phyloP scores from a whole-genome alignment of 2,888 invertebrate genomes.

The Ormyrus thymus region DNA sequence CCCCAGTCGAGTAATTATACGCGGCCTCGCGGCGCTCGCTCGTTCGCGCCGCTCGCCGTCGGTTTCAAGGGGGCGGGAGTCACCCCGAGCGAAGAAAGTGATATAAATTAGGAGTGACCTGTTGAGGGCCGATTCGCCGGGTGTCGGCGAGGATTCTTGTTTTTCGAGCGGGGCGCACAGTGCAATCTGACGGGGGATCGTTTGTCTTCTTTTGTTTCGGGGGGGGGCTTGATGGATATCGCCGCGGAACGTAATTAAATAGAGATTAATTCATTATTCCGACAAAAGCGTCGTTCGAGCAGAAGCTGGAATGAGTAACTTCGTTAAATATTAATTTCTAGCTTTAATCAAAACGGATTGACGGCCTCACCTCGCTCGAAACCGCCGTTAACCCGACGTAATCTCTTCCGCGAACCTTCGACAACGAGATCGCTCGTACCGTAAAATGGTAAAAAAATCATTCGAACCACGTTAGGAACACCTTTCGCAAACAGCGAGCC shows the following conservation, averaged over 20 bases:
- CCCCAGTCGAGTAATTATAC: slow-evolving; percentile 18
- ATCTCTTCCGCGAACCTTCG: no score
- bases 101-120: slow-evolving; percentile 51
- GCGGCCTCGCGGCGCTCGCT: slow-evolving; percentile 10
- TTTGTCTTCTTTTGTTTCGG: slow-evolving; percentile 52
- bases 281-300: slow-evolving; percentile 28
- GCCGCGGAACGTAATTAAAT: slow-evolving; percentile 41
- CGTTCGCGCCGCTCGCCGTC: slow-evolving; percentile 35
- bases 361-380: background rate
- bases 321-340: slow-evolving; percentile 5
- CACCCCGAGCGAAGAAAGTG: background rate
- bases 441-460: no score
- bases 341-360: background rate
- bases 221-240: slow-evolving; percentile 46
- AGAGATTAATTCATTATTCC: slow-evolving; percentile 40
- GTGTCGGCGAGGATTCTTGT: background rate
- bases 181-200: slow-evolving; percentile 43
- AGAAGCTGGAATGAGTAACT: background rate
- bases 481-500: no score
- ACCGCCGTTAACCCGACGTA: background rate
- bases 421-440: no score
- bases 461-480: no score
- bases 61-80: no score
- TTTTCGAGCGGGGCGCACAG: slow-evolving; percentile 18
- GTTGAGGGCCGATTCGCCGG: slow-evolving; percentile 28